A percentile compares a stretch with the other conserved stretches of the same genome.
phyloP scores from a whole-genome alignment of 2,797 vertebrate genomes.

The Clarias laeviceps region DNA sequence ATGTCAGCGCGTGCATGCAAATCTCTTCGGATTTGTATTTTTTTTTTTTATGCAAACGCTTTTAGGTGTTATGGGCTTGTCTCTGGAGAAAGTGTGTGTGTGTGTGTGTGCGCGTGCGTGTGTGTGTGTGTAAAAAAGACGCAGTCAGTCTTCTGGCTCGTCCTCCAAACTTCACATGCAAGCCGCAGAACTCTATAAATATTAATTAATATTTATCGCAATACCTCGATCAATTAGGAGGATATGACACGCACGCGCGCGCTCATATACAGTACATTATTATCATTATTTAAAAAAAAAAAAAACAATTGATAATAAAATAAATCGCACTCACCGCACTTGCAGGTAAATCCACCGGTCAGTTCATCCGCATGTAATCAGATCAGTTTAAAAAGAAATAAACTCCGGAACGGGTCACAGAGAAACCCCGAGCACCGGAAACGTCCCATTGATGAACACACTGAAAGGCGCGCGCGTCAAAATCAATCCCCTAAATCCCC shows the following conservation, averaged over 20 bases:
- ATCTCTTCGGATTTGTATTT: not conserved
- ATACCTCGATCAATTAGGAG: no score
- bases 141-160: slow-evolving; percentile 12
- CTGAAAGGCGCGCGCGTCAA: not conserved
- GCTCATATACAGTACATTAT: not conserved
- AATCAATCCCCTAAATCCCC: not conserved
- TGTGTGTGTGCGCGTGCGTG: slow-evolving; percentile 12
- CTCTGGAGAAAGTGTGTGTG: not conserved
- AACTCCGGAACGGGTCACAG: not conserved
- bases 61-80: not conserved
- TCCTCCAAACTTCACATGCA: slow-evolving; percentile 7
- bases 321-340: slow-evolving; percentile 6
- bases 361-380: not conserved
- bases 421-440: not conserved
- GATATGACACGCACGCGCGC: not conserved
- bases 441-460: not conserved
- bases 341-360: slow-evolving; percentile 11
- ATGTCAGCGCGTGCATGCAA: not conserved
- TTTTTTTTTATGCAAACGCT: not conserved
- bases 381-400: not conserved
- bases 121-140: slow-evolving; percentile 16
- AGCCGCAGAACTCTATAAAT: not conserved
- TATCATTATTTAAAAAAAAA: not conserved
- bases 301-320: not conserved
- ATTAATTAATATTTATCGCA: not conserved